Conservation (phyloP, 2,888 invertebrate species). For the Hecatera dysodea region DNA sequence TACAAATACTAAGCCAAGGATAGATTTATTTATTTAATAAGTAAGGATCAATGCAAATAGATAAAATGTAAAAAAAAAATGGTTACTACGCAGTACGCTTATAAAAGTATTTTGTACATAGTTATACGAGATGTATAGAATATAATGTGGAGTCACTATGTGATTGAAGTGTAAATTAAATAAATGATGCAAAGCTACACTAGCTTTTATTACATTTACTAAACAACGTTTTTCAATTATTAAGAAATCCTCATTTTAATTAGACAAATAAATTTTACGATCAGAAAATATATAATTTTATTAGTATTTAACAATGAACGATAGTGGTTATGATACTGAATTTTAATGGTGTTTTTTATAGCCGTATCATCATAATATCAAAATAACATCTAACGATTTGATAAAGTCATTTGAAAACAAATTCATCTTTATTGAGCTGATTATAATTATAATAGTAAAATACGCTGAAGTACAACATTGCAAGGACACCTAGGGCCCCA, state of each 20-base stretch:
- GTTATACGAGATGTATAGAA: slow-evolving; percentile 73
- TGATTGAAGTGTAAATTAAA: slow-evolving; percentile 76
- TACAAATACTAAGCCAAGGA: slow-evolving; percentile 84
- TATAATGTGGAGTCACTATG: slow-evolving; percentile 76
- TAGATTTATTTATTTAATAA: slow-evolving; percentile 64
- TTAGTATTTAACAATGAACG: background rate
- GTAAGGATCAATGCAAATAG: slow-evolving; percentile 68
- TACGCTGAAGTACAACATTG: background rate
- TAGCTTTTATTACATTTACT: slow-evolving; percentile 45
- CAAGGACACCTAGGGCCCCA: background rate
- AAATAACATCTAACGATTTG: slow-evolving; percentile 13
- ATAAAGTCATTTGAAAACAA: slow-evolving; percentile 25
- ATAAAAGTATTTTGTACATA: slow-evolving; percentile 71
- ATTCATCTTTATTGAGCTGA: slow-evolving; percentile 22
- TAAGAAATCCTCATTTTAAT: slow-evolving; percentile 19
- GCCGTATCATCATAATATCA: slow-evolving; percentile 23
- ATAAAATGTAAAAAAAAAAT: slow-evolving; percentile 72
- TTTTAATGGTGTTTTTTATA: slow-evolving; percentile 12
- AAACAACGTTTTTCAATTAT: slow-evolving; percentile 37
- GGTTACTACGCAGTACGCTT: slow-evolving; percentile 50
- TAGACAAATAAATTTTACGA: background rate
- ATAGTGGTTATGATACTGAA: background rate
- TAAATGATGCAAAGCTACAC: slow-evolving; percentile 60
- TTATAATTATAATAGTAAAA: slow-evolving; percentile 1
- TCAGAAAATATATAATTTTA: slow-evolving; percentile 1